Conservation (phyloP, 2,797 vertebrate species). For the Aldrovandia affinis region DNA sequence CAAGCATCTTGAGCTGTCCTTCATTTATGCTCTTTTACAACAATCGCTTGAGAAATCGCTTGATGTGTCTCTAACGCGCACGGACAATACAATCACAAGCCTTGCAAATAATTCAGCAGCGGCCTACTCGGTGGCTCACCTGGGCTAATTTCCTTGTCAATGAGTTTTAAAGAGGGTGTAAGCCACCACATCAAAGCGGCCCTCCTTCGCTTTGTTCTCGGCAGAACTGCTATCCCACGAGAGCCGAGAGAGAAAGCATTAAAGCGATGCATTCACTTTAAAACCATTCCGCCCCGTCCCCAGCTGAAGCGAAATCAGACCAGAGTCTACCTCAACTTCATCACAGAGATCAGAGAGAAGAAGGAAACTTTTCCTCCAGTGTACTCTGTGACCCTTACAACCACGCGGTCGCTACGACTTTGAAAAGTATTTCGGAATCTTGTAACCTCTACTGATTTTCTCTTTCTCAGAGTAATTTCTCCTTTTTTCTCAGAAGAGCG, state of each 20-base stretch:
- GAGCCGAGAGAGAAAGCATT: constrained; percentile 9
- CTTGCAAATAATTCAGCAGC: constrained; percentile 13
- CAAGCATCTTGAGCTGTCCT: neutral
- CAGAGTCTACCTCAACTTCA: constrained; percentile 6
- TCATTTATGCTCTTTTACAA: constrained; percentile 6
- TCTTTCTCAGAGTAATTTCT: constrained; percentile 15
- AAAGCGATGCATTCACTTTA: constrained; percentile 31
- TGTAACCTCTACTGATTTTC: neutral
- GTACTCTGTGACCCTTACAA: constrained; percentile 15
- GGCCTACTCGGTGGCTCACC: constrained; percentile 1
- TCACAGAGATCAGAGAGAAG: constrained; percentile 16
- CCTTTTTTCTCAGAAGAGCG: constrained; percentile 1
- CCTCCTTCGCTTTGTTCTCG: constrained; percentile 30
- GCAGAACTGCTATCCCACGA: constrained; percentile 17
- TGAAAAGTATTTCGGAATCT: constrained; percentile 4
- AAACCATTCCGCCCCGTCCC: constrained; percentile 25
- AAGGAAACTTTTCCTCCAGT: neutral
- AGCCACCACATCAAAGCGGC: constrained; percentile 26
- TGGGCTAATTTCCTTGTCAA: constrained; percentile 2
- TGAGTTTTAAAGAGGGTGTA: constrained; percentile 24
- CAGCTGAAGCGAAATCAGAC: constrained; percentile 12
- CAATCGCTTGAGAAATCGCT: neutral
- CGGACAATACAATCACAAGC: constrained; percentile 1
- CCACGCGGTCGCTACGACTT: constrained; percentile 10
- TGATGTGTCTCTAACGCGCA: too few species aligned